Evolutionary conservation across 2,888 invertebrate genomes (phyloP), one percentile per base, ranked within the genome.

Genomic region (Alitta virens): DNA sequence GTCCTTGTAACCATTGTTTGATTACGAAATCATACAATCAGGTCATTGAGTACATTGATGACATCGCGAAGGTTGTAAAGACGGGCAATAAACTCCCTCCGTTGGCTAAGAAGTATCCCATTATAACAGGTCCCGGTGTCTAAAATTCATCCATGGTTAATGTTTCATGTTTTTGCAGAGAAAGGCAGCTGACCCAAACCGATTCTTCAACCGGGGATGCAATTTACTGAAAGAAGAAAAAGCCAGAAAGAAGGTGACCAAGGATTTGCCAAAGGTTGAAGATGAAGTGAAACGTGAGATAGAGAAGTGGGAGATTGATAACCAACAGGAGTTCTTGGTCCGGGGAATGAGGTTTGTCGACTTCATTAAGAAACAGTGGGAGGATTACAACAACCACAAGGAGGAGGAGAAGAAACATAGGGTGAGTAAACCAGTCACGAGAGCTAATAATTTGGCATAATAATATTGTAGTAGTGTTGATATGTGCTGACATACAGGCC

Each of bases 121-220:
- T n/a, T n/a, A n/a, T n/a, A n/a, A n/a, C n/a, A n/a, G n/a, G n/a
- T n/a, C n/a, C n/a, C n/a, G n/a, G n/a, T n/a, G n/a, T n/a, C n/a
- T n/a, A n/a, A n/a, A n/a, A n/a, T n/a, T n/a, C n/a, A n/a, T n/a
- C n/a, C n/a, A n/a, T n/a, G n/a, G n/a, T n/a, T n/a, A n/a, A n/a
- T n/a, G n/a, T n/a, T n/a, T n/a, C n/a, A n/a, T n/a, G n/a, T n/a
- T n/a, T n/a, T 68, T 71, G 3, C 72, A 81, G 81, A 76, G 69
- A 65, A 77, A 74, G 60, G 89, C 90, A 0, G 86, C 87, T n/a
- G 90, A 91, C 73, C 91, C 91, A 0, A 89, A 89, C 68, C 86
- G 94, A 51, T 92, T 89, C 76, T 91, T 88, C 76, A 89, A 91
- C 71, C 86, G 95, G 42, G 94, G 94, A 0, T 93, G 94, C 0